Evolutionary conservation across 2,888 invertebrate genomes (phyloP), one percentile per base, ranked within the genome.

Genomic region (Lepidocyrtoides sp.): DNA sequence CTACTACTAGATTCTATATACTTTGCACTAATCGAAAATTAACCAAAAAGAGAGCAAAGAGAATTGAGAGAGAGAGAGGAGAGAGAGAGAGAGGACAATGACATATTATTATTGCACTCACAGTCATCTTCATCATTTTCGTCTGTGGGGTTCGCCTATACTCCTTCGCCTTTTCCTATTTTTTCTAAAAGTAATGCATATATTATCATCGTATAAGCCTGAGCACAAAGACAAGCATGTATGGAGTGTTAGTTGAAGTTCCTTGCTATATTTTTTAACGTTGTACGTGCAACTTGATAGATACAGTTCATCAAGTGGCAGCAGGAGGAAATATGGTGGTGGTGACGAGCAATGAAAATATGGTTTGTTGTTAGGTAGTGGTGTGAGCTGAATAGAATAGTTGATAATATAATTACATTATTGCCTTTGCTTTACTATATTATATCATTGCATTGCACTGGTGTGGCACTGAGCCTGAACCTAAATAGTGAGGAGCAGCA

Each of bases 291-390:
- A 75, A 36, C 63, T 82, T 17, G 32, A 32, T 60, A 75, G 89
- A 89, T 63, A 83, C 89, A 89, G 83, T 83, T 83, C 57, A 89
- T 89, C 89, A 89, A 77, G 44, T 66, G 66, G 54, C 60, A 54
- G 14, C 1, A 4, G 44, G 4, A 72, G 51, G 17, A 51, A 17
- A 51, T 51, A 4, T 5, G 17, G 17, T n/a, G 51, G 51, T 51
- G 51, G 1, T 36, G 66, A 26, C 72, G 23, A 41, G 23, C 20
- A 17, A 41, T 17, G 20, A 41, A 41, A 20, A 17, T 2, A 17
- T 17, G 5, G 20, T 44, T 44, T 44, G 7, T 44, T 36, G 32
- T 14, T 44, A 2, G 2, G 41, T 17, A n/a, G 79, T n/a, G 32
- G 51, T 54, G 79, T 44, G 79, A 54, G 79, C 8, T 54, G 54